Percentiles rank a stretch among this genome's conserved stretches.
phyloP scores from a whole-genome alignment of 2,888 invertebrate genomes.

The Lasioglossum malachurum region DNA sequence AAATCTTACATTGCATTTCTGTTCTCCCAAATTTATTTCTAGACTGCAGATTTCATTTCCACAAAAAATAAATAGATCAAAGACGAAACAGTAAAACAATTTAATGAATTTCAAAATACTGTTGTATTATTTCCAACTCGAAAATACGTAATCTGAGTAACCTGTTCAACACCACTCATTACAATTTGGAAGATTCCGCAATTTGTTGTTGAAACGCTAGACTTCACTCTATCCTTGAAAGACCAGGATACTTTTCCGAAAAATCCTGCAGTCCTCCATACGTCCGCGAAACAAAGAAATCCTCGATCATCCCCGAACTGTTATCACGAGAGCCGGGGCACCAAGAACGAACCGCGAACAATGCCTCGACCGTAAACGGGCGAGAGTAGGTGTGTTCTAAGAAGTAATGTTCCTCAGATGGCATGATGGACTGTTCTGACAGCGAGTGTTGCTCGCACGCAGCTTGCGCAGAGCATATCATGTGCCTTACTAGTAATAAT shows the following conservation, averaged over 20 bases:
- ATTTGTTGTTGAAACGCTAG: neutral
- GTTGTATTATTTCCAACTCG: neutral
- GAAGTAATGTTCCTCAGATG: slow-evolving; percentile 89
- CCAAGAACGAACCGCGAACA: neutral
- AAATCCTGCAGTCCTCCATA: neutral
- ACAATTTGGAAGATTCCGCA: neutral
- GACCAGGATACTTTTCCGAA: neutral
- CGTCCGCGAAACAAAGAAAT: neutral
- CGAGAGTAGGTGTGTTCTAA: slow-evolving; percentile 20
- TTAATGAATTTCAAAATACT: neutral
- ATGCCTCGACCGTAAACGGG: neutral
- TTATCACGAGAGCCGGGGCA: neutral
- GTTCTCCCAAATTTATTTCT: neutral
- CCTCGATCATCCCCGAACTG: neutral
- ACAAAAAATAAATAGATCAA: neutral
- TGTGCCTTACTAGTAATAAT: slow-evolving; percentile 98
- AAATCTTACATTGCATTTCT: neutral
- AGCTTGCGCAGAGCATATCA: slow-evolving; percentile 94
- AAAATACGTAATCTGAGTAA: no score
- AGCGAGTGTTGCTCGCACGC: slow-evolving; percentile 98
- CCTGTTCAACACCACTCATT: no score
- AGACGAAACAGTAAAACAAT: neutral
- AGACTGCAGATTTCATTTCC: neutral
- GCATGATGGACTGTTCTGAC: slow-evolving; percentile 99
- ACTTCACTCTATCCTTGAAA: neutral